Base-by-base conservation (phyloP, 2,113 vertebrate genomes). In the Mellivora capensis region DNA sequence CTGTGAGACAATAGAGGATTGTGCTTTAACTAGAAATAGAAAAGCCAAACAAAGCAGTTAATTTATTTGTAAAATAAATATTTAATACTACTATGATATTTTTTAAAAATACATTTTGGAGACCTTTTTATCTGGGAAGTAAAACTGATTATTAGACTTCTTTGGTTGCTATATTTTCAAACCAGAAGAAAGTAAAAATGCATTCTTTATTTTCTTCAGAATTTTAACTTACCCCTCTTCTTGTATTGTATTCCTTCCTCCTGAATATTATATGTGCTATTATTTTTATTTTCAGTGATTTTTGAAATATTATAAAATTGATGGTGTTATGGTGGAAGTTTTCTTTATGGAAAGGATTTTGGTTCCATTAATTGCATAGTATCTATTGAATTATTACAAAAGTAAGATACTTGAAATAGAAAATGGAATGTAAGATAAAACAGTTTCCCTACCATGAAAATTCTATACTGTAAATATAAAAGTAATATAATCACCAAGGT, bases 401-500 rank as follows among this genome's bases (percentile, higher is more conserved):
- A 79, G 79, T 80, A 79, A 87, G 17, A 87, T 52, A 84, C n/a
- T 47, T 96, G 2, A 69, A 49, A 92, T 92, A 95, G 90, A 77
- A 94, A 94, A 87, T 94, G 34, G 20, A 93, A 87, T 1, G 81
- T 87, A 72, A 69, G 25, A 84, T 82, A 61, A 31, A 93, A 69
- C 23, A 87, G 15, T 85, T 64, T 13, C 42, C 21, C 81, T 74
- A 62, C 34, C 17, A 87, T 81, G 64, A 96, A 82, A 85, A 74
- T 96, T 91, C 77, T 93, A 7, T 54, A 67, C 81, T 52, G 13
- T 76, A 79, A 59, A 80, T 72, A 37, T 52, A 88, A 87, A 96
- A 84, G 69, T 90, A 84, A 94, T 92, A 87, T 57, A 88, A 84
- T 96, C 57, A 90, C 39, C 72, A 93, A 91, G 21, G 52, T 90